Evolutionary conservation across 2,797 vertebrate species (phyloP), one percentile per base, ranked within the genome.

Genomic region (Gymnocypris eckloni): DNA sequence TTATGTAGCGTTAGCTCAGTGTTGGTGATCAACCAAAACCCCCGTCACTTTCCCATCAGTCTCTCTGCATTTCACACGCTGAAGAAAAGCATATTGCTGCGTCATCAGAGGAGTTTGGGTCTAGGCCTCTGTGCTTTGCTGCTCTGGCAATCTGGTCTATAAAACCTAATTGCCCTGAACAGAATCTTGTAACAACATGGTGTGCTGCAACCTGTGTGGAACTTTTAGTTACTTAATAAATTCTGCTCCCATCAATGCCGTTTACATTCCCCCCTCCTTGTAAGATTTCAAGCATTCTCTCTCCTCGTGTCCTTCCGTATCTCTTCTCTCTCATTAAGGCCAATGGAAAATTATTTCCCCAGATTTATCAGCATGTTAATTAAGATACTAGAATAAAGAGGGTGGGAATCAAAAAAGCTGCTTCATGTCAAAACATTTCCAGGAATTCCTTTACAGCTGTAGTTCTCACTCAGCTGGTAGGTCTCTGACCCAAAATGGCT

Each of bases 101-200:
- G 4, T 67, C 81, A 66, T 79, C 88, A 89, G 85, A 88, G 87
- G 87, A 73, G 86, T 85, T 88, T 2, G n/a, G 72, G 90, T 90
- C 87, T 92, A 92, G 87, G 87, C 88, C 86, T 67, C 64, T 1
- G 1, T 67, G 64, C 28, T 87, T 77, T 69, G 87, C 90, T 87
- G 90, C 91, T 89, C 72, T 77, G 91, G 90, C 64, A 90, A 82
- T 86, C 87, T 89, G 88, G 89, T 92, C 92, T 90, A 93, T 94
- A 92, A 94, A 95, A 92, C 83, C 87, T 91, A 93, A 94, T 93
- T 90, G 88, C 73, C 87, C 91, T 78, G 89, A 94, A 93, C 92
- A 87, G 77, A 87, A 86, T 90, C 90, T 90, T 89, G 89, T 91
- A 92, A 93, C 89, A 89, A 86, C 72, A 75, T 82, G 88, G 86